Evolutionary conservation across 2,888 invertebrate species (phyloP).

Genomic region (Patella pellucida): DNA sequence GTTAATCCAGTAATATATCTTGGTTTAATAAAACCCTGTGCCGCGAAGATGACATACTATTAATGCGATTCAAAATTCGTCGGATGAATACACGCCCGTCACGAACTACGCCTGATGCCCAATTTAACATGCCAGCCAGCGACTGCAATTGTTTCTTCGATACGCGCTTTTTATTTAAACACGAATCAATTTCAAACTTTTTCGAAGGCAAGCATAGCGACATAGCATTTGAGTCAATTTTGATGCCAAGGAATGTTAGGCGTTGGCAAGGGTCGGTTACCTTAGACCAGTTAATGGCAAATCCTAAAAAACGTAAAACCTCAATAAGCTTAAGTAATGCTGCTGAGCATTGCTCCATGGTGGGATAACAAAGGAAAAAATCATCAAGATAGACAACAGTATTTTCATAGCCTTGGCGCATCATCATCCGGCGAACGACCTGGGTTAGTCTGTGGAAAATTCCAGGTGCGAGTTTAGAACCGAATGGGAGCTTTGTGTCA

Average conservation of each 20-base stretch:
- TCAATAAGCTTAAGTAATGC: too few species aligned
- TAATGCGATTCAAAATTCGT: conserved; percentile 6
- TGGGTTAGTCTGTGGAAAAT: too few species aligned
- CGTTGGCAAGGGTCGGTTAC: conserved; percentile 21
- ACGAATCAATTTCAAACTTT: not conserved
- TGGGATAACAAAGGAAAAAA: not conserved
- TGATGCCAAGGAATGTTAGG: conserved; percentile 24
- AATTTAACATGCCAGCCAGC: conserved; percentile 26
- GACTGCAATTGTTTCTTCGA: conserved; percentile 22
- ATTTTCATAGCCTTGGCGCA: not conserved
- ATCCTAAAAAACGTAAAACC: conserved; percentile 22
- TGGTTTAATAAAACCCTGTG: not conserved
- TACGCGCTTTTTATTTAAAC: not conserved
- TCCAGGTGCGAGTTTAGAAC: too few species aligned
- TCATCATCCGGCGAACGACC: not conserved
- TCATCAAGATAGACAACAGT: not conserved
- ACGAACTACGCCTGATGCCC: conserved; percentile 26
- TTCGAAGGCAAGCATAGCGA: not conserved
- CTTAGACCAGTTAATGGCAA: conserved; percentile 27
- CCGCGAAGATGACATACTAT: not conserved
- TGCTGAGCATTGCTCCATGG: not conserved
- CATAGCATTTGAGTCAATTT: not conserved
- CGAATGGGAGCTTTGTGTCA: not conserved
- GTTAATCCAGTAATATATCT: not conserved
- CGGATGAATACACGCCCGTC: conserved; percentile 28